Conservation (phyloP, 2,888 invertebrate species). For the Seira ritae region DNA sequence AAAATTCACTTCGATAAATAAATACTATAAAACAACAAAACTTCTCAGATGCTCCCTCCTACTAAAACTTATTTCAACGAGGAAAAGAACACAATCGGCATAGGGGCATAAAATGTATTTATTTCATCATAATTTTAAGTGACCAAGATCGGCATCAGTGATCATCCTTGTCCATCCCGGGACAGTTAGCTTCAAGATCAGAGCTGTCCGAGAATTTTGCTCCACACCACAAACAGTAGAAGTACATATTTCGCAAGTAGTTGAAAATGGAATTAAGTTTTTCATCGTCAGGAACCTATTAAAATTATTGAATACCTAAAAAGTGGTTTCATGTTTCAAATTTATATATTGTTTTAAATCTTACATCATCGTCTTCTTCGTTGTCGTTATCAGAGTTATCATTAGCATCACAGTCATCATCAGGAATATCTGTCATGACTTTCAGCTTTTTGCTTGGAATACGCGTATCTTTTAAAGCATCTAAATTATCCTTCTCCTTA, state of each 20-base stretch:
- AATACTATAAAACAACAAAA: too few relatives aligned
- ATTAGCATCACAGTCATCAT: constrained; percentile 60
- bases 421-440: too few relatives aligned
- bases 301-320: too few relatives aligned
- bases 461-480: neutral
- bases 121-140: neutral
- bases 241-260: constrained; percentile 83
- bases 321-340: too few relatives aligned
- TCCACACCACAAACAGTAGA: constrained; percentile 89
- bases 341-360: too few relatives aligned
- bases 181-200: constrained; percentile 82
- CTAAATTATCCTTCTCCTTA: too few relatives aligned
- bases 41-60: too few relatives aligned
- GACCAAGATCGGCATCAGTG: constrained; percentile 76
- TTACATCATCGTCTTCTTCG: constrained; percentile 64
- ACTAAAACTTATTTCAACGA: too few relatives aligned
- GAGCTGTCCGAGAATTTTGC: constrained; percentile 81
- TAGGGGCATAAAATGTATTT: too few relatives aligned
- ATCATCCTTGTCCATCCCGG: constrained; percentile 81
- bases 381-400: constrained; percentile 68
- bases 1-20: too few relatives aligned
- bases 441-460: neutral
- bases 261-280: constrained; percentile 80
- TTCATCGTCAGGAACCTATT: constrained; percentile 76
- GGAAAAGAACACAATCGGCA: too few relatives aligned